Evolutionary conservation across 2,113 vertebrate genomes (phyloP), one percentile per base, ranked within the genome.

Genomic region (Steatornis caripensis): DNA sequence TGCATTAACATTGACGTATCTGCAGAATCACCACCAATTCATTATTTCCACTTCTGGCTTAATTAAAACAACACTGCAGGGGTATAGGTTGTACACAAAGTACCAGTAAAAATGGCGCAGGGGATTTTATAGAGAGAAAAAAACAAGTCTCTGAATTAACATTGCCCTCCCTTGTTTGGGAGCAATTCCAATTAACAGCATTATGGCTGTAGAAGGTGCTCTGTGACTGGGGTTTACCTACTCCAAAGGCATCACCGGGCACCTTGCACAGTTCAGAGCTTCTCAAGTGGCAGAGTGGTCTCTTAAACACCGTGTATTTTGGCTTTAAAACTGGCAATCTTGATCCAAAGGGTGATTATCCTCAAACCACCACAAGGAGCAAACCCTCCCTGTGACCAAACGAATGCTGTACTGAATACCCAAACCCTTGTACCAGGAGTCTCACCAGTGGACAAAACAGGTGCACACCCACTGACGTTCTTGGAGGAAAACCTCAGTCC

Each of bases 271-370:
- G 74, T 26, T 39, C n/a, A 11, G 26, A 69, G 18, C 71, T 85
- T 82, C 64, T 55, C 29, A 68, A 89, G 62, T 22, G 43, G 57
- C 30, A 37, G 29, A 90, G n/a, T 1, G 1, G 41, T 26, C 39
- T 83, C 64, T 32, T 61, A n/a, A 72, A 69, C 23, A 48, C 20
- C 71, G 7, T 0, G 7, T 8, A 34, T 77, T 89, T 30, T 24
- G n/a, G 80, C 92, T 97, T 86, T 93, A 90, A 95, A 97, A 97
- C 71, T 32, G 93, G 83, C 77, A 82, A 97, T 93, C 53, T 89
- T 82, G 36, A 93, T 87, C 66, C 66, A 27, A 68, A 48, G 24
- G 24, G n/a, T 15, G 39, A 79, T 51, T 90, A 74, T 87, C 37
- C 51, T 68, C 46, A 75, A 95, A 72, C 39, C 48, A 77, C 64